Percentiles rank a stretch among this genome's conserved stretches.
These are phyloP conservation scores for Venturia canescens DNA, from an alignment of 1,140 invertebrate species.

Conservation along the genomic window DNA sequence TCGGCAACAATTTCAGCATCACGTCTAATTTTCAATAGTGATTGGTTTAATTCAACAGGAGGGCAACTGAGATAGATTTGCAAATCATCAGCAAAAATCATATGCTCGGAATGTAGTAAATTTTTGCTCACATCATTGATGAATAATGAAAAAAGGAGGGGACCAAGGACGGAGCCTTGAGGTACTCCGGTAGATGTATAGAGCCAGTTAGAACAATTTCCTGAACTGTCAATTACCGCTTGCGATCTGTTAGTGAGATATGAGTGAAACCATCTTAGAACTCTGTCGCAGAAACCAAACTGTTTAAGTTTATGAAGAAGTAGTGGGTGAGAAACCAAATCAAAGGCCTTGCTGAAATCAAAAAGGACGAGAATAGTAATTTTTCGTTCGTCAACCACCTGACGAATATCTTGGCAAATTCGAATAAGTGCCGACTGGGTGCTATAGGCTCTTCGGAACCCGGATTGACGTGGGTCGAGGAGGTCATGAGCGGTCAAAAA, in stretches of 20 bases:
- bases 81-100: slow-evolving; percentile 32
- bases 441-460: slow-evolving; percentile 44
- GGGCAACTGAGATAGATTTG: slow-evolving; percentile 23
- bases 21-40: not conserved
- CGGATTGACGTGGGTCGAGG: slow-evolving; percentile 30
- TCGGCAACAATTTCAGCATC: not conserved
- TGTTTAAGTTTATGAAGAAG: slow-evolving; percentile 31
- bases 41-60: not conserved
- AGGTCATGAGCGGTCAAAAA: not conserved
- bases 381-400: slow-evolving; percentile 30
- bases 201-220: not conserved
- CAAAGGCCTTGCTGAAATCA: slow-evolving; percentile 58
- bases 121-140: slow-evolving; percentile 1
- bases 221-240: not conserved
- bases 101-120: not conserved
- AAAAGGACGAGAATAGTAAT: slow-evolving; percentile 52
- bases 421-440: slow-evolving; percentile 48
- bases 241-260: slow-evolving; percentile 9
- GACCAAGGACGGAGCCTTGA: slow-evolving; percentile 31
- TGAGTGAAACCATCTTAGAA: not conserved
- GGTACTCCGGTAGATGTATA: not conserved
- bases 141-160: slow-evolving; percentile 31
- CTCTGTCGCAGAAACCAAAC: not conserved
- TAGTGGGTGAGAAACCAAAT: slow-evolving; percentile 51
- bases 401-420: slow-evolving; percentile 45